Percentiles rank a stretch among this genome's conserved stretches.
phyloP scores from a whole-genome alignment of 2,888 invertebrate species.

The Siphlonurus alternatus region DNA sequence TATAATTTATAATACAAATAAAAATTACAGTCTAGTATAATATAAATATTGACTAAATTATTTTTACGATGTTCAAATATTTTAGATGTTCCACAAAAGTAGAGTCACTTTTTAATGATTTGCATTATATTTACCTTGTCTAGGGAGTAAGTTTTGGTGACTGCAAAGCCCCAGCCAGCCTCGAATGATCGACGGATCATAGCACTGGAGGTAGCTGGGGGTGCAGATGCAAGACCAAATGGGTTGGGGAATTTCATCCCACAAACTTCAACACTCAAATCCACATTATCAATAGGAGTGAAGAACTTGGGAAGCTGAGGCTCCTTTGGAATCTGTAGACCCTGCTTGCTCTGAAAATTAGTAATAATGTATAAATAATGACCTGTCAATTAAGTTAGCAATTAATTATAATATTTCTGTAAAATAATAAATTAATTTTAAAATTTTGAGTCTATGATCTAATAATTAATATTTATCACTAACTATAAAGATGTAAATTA shows the following conservation, averaged over 20 bases:
- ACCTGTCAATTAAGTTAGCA: conserved; percentile 6
- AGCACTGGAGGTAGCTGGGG: conserved; percentile 82
- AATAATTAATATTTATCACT: background rate
- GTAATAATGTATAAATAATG: conserved; percentile 13
- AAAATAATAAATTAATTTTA: conserved; percentile 11
- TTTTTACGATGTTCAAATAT: no score
- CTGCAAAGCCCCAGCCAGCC: conserved; percentile 94
- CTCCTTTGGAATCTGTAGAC: conserved; percentile 38
- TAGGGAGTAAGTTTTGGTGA: conserved; percentile 90
- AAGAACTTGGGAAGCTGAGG: conserved; percentile 81
- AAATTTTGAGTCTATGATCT: background rate
- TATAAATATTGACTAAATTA: no score
- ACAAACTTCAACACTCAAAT: conserved; percentile 83
- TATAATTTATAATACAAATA: background rate
- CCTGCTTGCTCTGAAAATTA: conserved; percentile 33
- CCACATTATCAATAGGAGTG: conserved; percentile 84
- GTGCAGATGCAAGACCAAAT: conserved; percentile 92
- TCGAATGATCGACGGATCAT: conserved; percentile 93
- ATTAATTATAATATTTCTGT: background rate
- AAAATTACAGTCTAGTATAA: background rate
- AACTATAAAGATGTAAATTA: no score
- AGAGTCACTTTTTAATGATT: no score
- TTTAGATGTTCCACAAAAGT: no score
- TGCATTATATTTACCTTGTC: conserved; percentile 74
- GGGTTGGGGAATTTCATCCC: conserved; percentile 91